Evolutionary conservation across 2,113 vertebrate genomes (phyloP), one percentile per base, ranked within the genome.

Genomic region (Pampusana beccarii): DNA sequence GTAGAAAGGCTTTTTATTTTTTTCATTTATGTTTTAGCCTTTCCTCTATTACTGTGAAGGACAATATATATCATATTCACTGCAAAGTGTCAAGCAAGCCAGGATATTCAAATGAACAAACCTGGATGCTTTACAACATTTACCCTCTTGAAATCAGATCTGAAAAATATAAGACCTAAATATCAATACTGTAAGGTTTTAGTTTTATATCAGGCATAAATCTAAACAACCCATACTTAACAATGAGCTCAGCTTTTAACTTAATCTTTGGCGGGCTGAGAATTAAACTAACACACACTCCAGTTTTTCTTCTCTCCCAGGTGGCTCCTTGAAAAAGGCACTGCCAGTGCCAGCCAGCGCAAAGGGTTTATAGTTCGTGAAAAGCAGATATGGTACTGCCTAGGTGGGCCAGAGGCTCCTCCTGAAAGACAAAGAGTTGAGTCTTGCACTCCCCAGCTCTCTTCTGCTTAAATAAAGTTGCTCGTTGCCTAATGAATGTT

Each of bases 401-500:
- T 88, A 91, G 95, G 90, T 96, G 94, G 92, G 87, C 90, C 64
- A 23, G 13, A 7, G 88, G 62, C 86, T 88, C 18, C 25, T 80
- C 69, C 75, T 33, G 70, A 88, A 91, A 98, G 96, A 97, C 95
- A 97, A 97, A 97, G 97, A 95, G 92, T 54, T 89, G 88, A 70
- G 89, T 56, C 97, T 97, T 94, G 86, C 90, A 61, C 96, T 98
- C 95, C 94, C 34, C 20, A 97, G 96, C 90, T 93, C 95, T 97
- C 96, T 96, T 93, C 97, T 96, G 96, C 97, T 98, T 98, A 98
- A 98, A 98, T 98, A 98, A 98, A 98, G 98, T 98, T 98, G 97
- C 97, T 97, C 71, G 97, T 96, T 98, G 97, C 96, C 97, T 98
- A 98, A 98, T 98, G 98, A 98, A 98, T 97, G 98, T 98, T 97